A percentile compares a stretch with the other conserved stretches of the same genome.
Conservation (phyloP, 1,140 invertebrate genomes). For the Drosophila tsacasi region DNA sequence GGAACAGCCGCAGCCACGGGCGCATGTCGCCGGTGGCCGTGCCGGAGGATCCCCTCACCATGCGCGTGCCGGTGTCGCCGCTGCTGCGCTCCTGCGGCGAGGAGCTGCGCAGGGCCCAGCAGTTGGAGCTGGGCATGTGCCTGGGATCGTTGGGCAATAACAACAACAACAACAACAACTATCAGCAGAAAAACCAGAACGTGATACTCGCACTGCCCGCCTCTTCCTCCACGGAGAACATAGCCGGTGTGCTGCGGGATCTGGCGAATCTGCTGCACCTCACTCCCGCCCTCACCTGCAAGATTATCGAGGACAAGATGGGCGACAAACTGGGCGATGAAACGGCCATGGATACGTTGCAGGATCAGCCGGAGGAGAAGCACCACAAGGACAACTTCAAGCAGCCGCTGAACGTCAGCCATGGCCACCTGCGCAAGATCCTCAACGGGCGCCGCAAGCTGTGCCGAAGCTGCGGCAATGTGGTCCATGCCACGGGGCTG, state of each 20-base stretch:
- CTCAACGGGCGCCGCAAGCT: slow-evolving; percentile 62
- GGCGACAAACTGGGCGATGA: not conserved
- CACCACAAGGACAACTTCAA: slow-evolving; percentile 6
- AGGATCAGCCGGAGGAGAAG: slow-evolving; percentile 21
- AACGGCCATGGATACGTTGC: not conserved
- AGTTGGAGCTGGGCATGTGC: slow-evolving; percentile 46
- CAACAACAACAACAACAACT: slow-evolving; percentile 86
- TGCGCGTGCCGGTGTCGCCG: slow-evolving; percentile 57
- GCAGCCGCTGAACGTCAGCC: slow-evolving; percentile 23
- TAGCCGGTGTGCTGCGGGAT: slow-evolving; percentile 94
- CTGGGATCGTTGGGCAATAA: slow-evolving; percentile 85
- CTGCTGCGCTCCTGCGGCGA: slow-evolving; percentile 60
- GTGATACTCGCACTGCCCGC: slow-evolving; percentile 97
- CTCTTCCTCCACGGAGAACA: slow-evolving; percentile 96
- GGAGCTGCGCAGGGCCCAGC: slow-evolving; percentile 63
- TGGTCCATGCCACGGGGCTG: slow-evolving; percentile 58
- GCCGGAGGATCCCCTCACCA: slow-evolving; percentile 53
- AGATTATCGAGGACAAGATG: slow-evolving; percentile 63
- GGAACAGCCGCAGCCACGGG: too few relatives aligned
- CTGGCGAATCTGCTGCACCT: slow-evolving; percentile 96
- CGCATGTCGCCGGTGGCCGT: slow-evolving; percentile 92
- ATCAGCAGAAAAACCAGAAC: slow-evolving; percentile 87
- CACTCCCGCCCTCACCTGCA: slow-evolving; percentile 92
- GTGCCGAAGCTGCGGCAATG: slow-evolving; percentile 65
- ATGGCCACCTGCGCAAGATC: slow-evolving; percentile 67